Evolutionary conservation across 2,888 invertebrate species (phyloP), one percentile per base, ranked within the genome.

Genomic region (Suillia variegata): DNA sequence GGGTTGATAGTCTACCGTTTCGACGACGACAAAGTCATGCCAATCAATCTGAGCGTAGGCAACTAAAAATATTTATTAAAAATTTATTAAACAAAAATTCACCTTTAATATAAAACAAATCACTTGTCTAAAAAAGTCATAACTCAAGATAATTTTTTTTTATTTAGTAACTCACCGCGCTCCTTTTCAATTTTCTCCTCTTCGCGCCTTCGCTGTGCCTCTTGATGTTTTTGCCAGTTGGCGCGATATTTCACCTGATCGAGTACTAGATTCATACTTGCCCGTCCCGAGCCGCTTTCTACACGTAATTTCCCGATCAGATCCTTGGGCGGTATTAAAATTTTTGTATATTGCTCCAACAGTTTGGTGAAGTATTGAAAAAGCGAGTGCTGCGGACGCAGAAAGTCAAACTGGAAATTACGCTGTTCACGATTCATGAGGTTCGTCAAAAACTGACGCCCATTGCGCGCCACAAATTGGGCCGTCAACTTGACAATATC

Each of bases 21-120:
- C 99, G 0, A 99, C 99, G 0, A 99, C 98, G 1, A 99, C 98
- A 82, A 99, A 99, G 82, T 99, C 98, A 80, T 99, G 99, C 99
- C 99, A 99, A 80, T 99, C 99, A 65, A 99, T 98, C 75, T 96
- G 96, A 0, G 98, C 97, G 80, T 99, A 99, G 0, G 94, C 94
- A 24, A 94, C 88, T 86, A n/a, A n/a, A n/a, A n/a, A n/a, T n/a
- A n/a, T n/a, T n/a, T 62, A 59, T 81, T 78, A 31, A 34, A 5
- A 42, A 54, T 31, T 59, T n/a, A n/a, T n/a, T n/a, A 34, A 51
- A 49, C 24, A 24, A 34, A 48, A 34, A 15, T 10, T n/a, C 18
- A 18, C 12, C 13, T 24, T n/a, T n/a, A n/a, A n/a, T n/a, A n/a
- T n/a, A n/a, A n/a, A n/a, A n/a, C n/a, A 15, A 24, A 33, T 42